A percentile compares a stretch with the other conserved stretches of the same genome.
These are phyloP conservation scores for Choreutis nemorana DNA, from an alignment of 2,888 invertebrate species.

Conservation along the genomic window DNA sequence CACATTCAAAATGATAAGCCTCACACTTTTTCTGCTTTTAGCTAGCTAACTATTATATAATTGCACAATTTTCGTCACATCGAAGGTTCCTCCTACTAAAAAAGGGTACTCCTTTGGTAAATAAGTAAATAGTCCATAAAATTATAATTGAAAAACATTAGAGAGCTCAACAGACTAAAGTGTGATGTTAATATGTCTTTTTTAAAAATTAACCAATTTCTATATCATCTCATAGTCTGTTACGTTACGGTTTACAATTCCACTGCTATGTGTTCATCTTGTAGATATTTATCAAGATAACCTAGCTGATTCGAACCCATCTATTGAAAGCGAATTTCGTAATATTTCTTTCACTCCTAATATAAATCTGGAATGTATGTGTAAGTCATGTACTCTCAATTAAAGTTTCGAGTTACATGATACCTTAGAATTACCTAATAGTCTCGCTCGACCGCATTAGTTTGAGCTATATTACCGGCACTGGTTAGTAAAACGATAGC, in stretches of 20 bases:
- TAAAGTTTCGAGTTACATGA: too few species aligned
- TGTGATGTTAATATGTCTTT: not conserved
- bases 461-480: too few species aligned
- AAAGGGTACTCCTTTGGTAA: not conserved
- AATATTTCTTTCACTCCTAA: too few species aligned
- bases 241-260: not conserved
- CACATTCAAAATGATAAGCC: conserved; percentile 27
- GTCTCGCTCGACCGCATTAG: too few species aligned
- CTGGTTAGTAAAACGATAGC: too few species aligned
- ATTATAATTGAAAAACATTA: not conserved
- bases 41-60: conserved; percentile 18
- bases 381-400: too few species aligned
- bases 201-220: too few species aligned
- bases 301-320: conserved; percentile 38
- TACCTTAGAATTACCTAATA: too few species aligned
- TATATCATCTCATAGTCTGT: too few species aligned
- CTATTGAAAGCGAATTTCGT: too few species aligned
- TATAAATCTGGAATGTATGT: too few species aligned
- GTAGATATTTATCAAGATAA: conserved; percentile 44
- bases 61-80: conserved; percentile 17
- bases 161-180: not conserved
- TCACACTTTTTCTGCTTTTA: conserved; percentile 26
- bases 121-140: not conserved
- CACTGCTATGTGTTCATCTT: conserved; percentile 42
- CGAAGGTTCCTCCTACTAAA: too few species aligned